Evolutionary conservation across 2,113 vertebrate species (phyloP).

Genomic region (Mandrillus leucophaeus): DNA sequence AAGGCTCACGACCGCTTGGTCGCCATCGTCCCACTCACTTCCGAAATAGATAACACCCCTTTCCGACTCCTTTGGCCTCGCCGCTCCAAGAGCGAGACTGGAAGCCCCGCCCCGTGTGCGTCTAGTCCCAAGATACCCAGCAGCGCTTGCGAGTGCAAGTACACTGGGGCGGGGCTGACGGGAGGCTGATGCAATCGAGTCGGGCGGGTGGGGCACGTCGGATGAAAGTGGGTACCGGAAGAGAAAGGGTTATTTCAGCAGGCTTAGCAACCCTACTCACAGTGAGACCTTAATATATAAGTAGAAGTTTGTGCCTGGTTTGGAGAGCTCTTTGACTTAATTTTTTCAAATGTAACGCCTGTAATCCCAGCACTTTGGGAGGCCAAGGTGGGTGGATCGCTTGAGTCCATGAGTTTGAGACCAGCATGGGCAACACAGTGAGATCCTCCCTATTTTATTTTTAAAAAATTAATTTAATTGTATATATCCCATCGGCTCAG

Average conservation of each 20-base stretch:
- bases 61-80: background rate
- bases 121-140: rapidly evolving
- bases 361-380: too few species aligned
- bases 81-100: background rate
- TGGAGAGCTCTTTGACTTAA: background rate
- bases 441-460: too few species aligned
- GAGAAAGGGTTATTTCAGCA: background rate
- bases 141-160: background rate
- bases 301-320: background rate
- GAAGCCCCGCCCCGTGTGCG: background rate
- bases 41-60: background rate
- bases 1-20: background rate
- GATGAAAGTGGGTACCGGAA: background rate
- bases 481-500: background rate
- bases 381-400: too few species aligned
- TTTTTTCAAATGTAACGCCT: background rate
- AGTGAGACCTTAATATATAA: background rate
- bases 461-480: background rate
- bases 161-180: rapidly evolving
- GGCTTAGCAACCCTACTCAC: background rate
- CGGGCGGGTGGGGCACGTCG: background rate
- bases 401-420: too few species aligned
- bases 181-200: conserved; percentile 9
- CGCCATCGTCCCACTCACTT: background rate
- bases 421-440: too few species aligned